Base-by-base conservation (phyloP, 2,797 vertebrate genomes). In the Cirrhinus mrigala region DNA sequence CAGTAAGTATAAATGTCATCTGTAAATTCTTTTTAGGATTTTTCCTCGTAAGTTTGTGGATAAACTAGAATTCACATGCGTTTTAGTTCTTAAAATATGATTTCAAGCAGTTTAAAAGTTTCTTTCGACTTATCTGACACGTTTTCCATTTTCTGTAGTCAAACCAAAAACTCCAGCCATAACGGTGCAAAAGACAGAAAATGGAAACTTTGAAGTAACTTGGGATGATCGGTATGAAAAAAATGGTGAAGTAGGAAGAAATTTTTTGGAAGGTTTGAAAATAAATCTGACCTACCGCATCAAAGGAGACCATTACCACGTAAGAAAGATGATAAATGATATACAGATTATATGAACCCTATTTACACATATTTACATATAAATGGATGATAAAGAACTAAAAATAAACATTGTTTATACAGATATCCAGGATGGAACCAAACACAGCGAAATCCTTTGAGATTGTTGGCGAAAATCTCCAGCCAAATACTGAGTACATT, bases 141-240 rank as follows among this genome's bases (percentile, higher is more conserved):
- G n/a, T 78, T n/a, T 68, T 56, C 54, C 10, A 3, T 81, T 66
- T 27, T 12, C 48, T 79, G 29, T 85, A 93, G 93, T 92, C 73
- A 93, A 92, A 66, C 92, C 89, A 1, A 89, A 82, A 87, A 16
- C 81, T 29, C 93, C 93, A 82, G 54, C 74, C 37, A 1, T 86
- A 20, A 37, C 50, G 5, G 73, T 93, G 81, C 15, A n/a, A 0
- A 29, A 24, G 22, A 84, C 69, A 54, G 18, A 85, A 22, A 44
- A 80, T 56, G 90, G 88, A 18, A 62, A 89, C 71, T 84, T 88
- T 40, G 2, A 11, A 0, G 62, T 92, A 27, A 76, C 3, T 15
- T 93, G 91, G 90, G 11, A 86, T 10, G 74, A 40, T 6, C 18
- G 44, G 16, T 92, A 92, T 73, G 0, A 16, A 0, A 0, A 29